Conservation (phyloP, 2,888 invertebrate species). For the Meiosimyza decipiens region DNA sequence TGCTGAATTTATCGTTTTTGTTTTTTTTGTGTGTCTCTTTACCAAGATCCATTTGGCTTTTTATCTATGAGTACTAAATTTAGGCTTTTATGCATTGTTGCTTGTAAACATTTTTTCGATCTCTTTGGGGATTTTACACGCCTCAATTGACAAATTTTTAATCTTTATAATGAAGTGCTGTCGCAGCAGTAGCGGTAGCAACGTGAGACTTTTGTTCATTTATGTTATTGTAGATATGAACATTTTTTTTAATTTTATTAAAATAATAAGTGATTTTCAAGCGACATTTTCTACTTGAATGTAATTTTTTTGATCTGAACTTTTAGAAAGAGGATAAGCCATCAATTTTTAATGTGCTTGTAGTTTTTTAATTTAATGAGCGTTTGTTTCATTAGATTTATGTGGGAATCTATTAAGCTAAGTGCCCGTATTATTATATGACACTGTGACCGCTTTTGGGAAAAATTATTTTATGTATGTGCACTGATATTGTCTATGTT, state of each 20-base stretch:
- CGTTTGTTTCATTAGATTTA: too few species aligned
- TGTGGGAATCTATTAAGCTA: too few species aligned
- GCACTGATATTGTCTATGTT: too few species aligned
- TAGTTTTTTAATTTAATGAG: too few species aligned
- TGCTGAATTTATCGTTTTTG: background rate
- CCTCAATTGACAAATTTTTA: conserved; percentile 9
- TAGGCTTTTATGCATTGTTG: background rate
- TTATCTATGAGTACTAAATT: conserved; percentile 1
- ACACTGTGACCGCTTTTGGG: too few species aligned
- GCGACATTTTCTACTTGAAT: background rate
- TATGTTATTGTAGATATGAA: conserved; percentile 12
- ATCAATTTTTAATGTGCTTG: too few species aligned
- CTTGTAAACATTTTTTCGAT: background rate
- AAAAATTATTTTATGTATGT: too few species aligned
- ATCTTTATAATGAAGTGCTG: conserved; percentile 21
- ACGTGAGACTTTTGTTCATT: conserved; percentile 11
- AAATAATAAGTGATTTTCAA: background rate
- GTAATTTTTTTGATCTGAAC: too few species aligned
- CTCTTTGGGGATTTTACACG: conserved; percentile 4
- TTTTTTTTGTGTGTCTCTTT: background rate
- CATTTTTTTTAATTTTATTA: background rate
- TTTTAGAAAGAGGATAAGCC: too few species aligned
- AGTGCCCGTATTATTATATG: too few species aligned
- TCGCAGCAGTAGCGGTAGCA: conserved; percentile 7
- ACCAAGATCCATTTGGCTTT: conserved; percentile 4